These are phyloP conservation scores for Herpetotheres cachinnans DNA, from an alignment of 2,113 vertebrate genomes.

Conservation along the genomic window DNA sequence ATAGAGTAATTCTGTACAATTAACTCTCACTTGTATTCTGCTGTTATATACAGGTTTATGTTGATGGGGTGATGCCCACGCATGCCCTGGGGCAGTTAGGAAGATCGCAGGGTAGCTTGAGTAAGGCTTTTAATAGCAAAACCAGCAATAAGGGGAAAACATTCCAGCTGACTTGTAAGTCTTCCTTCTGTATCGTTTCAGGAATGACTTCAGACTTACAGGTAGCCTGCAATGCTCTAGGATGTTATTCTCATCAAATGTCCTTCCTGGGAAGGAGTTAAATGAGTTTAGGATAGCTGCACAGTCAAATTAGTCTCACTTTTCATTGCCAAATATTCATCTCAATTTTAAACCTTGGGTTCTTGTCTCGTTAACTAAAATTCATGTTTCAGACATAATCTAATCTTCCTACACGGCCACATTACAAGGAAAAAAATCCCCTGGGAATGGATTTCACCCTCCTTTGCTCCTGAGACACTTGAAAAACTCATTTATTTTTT, in stretches of 20 bases:
- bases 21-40: not conserved
- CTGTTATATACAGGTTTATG: not conserved
- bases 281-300: not conserved
- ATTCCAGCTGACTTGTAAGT: not conserved
- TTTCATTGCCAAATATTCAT: not conserved
- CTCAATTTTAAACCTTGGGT: not conserved
- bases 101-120: no score
- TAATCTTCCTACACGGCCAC: not conserved
- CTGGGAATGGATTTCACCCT: not conserved
- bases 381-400: accelerated
- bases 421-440: not conserved
- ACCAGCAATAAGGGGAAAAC: not conserved
- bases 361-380: not conserved
- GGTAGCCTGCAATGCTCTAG: not conserved
- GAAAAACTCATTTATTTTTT: not conserved
- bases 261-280: not conserved
- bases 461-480: not conserved
- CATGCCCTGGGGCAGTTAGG: accelerated
- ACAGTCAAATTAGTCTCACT: not conserved
- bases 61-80: not conserved
- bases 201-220: not conserved
- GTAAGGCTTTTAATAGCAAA: not conserved
- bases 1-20: not conserved
- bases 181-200: not conserved
- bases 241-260: not conserved